A percentile compares a stretch with the other conserved stretches of the same genome.
Evolutionary conservation across 2,797 vertebrate genomes (phyloP).

Genomic region (Ambastaia sidthimunki): DNA sequence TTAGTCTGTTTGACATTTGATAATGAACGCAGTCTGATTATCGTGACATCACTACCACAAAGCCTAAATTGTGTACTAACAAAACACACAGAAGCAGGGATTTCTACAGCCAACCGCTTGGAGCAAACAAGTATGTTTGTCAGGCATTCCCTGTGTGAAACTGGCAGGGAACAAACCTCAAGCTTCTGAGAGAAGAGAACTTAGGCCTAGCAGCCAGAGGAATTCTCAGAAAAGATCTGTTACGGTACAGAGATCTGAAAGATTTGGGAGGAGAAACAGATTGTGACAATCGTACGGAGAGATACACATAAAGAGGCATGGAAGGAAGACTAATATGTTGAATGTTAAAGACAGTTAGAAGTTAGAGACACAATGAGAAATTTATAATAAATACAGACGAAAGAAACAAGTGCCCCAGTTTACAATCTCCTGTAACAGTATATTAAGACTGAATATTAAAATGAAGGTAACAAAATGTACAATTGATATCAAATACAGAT

Average conservation of each 20-base stretch:
- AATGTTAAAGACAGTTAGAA: background rate
- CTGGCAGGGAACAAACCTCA: constrained; percentile 87
- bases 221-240: constrained; percentile 97
- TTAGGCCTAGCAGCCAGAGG: constrained; percentile 92
- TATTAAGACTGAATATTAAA: background rate
- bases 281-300: constrained; percentile 43
- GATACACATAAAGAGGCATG: constrained; percentile 57
- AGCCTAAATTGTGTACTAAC: constrained; percentile 16
- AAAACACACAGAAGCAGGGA: constrained; percentile 50
- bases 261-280: constrained; percentile 70
- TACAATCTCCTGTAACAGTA: background rate
- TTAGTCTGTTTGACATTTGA: background rate
- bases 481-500: background rate
- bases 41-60: background rate
- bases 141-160: constrained; percentile 55
- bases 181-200: constrained; percentile 98
- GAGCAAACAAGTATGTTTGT: constrained; percentile 53
- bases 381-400: constrained; percentile 29
- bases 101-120: constrained; percentile 50
- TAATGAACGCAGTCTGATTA: background rate
- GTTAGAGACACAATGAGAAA: constrained; percentile 3
- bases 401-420: constrained; percentile 30
- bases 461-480: background rate
- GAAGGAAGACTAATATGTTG: constrained; percentile 38
- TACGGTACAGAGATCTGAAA: constrained; percentile 94